phyloP scores from a whole-genome alignment of 2,888 invertebrate species.

The Palloptera scutellata region DNA sequence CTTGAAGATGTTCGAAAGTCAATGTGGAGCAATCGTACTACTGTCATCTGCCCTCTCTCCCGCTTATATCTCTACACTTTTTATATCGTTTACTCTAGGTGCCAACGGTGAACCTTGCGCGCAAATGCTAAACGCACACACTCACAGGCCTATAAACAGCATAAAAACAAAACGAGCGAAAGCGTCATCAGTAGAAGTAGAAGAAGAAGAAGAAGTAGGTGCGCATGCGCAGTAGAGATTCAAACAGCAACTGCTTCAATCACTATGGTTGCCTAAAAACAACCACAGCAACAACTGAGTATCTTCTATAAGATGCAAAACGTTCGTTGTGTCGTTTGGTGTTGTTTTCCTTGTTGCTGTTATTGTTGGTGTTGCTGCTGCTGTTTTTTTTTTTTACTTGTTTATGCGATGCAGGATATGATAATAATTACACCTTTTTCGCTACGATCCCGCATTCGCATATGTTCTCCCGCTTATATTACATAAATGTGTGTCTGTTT shows the following conservation, averaged over 20 bases:
- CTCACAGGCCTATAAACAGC: no score
- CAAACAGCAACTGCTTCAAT: no score
- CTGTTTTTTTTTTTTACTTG: conserved; percentile 36
- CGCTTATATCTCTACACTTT: background rate
- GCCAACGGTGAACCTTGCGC: no score
- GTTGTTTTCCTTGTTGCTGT: conserved; percentile 15
- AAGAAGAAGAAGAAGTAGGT: background rate
- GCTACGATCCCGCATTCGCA: background rate
- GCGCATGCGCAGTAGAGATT: conserved; percentile 20
- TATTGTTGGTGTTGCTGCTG: conserved; percentile 18
- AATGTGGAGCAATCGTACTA: conserved; percentile 27
- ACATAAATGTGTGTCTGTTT: background rate
- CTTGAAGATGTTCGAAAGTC: conserved; percentile 39
- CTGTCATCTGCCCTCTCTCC: conserved; percentile 12
- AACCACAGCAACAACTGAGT: background rate
- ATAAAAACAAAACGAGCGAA: background rate
- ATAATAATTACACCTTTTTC: conserved; percentile 55
- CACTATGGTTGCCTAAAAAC: background rate
- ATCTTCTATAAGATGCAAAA: conserved; percentile 24
- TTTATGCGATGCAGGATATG: conserved; percentile 60
- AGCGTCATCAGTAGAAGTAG: background rate
- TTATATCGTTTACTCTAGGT: background rate
- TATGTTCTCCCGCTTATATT: background rate
- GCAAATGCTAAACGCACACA: no score
- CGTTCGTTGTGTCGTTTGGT: conserved; percentile 45